Base-by-base conservation (phyloP, 92 coral and sea anemone genomes). In the Heliopora coerulea region DNA sequence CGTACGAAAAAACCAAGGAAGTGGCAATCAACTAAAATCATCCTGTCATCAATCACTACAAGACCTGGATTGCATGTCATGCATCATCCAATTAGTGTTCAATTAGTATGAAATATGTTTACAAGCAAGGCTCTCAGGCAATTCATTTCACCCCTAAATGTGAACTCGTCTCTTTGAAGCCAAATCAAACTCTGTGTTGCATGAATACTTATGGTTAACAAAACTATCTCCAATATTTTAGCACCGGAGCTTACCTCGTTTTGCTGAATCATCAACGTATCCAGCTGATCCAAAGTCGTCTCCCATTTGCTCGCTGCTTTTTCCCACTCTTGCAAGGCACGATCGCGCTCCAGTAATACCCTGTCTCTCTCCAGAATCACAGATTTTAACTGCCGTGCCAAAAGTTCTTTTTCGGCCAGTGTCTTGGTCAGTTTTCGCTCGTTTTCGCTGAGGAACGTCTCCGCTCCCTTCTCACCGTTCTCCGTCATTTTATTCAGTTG, bases 261-360 rank as follows among this genome's bases (percentile, higher is more conserved):
- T 15, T 90, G 83, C 25, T 93, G 95, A 69, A 83, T 93, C 81
- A 93, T 86, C 28, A 93, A 59, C 20, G 95, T 87, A 65, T 93
- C 98, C 60, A 90, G 79, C 32, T 93, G 98, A 78, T 93, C 98
- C 62, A 93, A 62, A 21, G 96, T 93, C 3, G 83, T 93, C 60
- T 93, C 98, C 98, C 98, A 93, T 73, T 93, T 93, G 27, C 91
- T 77, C 3, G 96, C 91, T 6, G 98, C 98, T 64, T 86, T 89
- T 1, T 96, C 98, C 98, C 98, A 93, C 56, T 93, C 98, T 73
- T 93, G 96, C 27, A 90, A 81, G 12, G 98, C 98, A 26, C 87
- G 78, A 54, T 93, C 98, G 30, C 96, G 73, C 32, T 93, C 98
- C 32, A 73, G 52, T 8, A 90, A 81, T 9, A 91, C 75, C 52